Base-by-base conservation (phyloP, 2,888 invertebrate genomes). In the Agrenia bidenticulata region DNA sequence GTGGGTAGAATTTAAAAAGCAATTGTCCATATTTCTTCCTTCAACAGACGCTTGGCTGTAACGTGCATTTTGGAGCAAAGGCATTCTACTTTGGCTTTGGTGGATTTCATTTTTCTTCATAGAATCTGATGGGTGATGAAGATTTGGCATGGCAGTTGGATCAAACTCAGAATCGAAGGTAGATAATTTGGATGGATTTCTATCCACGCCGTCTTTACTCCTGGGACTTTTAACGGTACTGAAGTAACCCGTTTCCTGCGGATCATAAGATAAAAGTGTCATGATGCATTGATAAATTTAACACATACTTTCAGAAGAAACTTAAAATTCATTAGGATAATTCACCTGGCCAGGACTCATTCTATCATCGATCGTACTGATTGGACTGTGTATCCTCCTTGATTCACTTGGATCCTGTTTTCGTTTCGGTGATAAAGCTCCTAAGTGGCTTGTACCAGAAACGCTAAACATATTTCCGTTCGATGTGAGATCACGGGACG, bases 61-160 rank as follows among this genome's bases (percentile, higher is more conserved):
- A 17, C 23, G 21, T 4, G 61, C 57, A n/a, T 42, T 37, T 21
- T 41, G 32, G 21, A 69, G 50, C 1, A 56, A 64, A 0, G 66
- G 70, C n/a, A 70, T 63, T 19, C 61, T 59, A 19, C 61, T 61
- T 15, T 60, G 49, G 27, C 63, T 59, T 2, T 2, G 41, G 24
- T 63, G 51, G 23, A 70, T 39, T 11, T 70, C 63, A 9, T 66
- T 60, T 17, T 45, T 64, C 23, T 65, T 26, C 15, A 60, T 17
- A 13, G 21, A 21, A 45, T 70, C 70, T 21, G 56, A 53, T 24
- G 67, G 53, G 23, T 53, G 51, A 23, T 65, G 49, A 7, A 67
- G 37, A 23, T 54, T 24, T n/a, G 70, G 70, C 32, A 70, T 63
- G 1, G 70, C 62, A 1, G 64, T 63, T 7, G 58, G 42, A 41